Percentiles rank a stretch among this genome's conserved stretches.
Evolutionary conservation across 2,888 invertebrate species (phyloP).

Genomic region (Agrotis segetum): DNA sequence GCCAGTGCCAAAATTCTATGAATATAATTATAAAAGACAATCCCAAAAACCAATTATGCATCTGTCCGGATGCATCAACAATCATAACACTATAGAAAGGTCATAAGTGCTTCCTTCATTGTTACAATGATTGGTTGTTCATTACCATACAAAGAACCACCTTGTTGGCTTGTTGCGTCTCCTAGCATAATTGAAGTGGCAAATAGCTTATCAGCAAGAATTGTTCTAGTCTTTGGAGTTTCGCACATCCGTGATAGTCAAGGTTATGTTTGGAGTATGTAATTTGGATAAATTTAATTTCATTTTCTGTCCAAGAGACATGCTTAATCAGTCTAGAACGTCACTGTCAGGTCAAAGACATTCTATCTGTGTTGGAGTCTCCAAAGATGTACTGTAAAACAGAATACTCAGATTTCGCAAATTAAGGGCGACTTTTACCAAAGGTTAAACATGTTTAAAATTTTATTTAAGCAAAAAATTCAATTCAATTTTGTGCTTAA

Average conservation of each 20-base stretch:
- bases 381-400: too few relatives aligned
- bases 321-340: too few relatives aligned
- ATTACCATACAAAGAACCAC: constrained; percentile 77
- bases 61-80: constrained; percentile 32
- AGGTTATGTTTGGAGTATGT: constrained; percentile 49
- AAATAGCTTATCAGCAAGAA: constrained; percentile 68
- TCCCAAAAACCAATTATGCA: neutral
- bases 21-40: neutral
- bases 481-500: too few relatives aligned
- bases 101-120: constrained; percentile 65
- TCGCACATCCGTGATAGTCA: constrained; percentile 54
- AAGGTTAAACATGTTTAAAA: too few relatives aligned
- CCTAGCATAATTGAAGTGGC: constrained; percentile 76
- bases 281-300: neutral
- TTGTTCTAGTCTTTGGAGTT: constrained; percentile 47
- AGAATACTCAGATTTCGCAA: too few relatives aligned
- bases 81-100: constrained; percentile 56
- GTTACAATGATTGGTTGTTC: constrained; percentile 61
- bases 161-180: constrained; percentile 61
- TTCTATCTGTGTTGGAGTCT: too few relatives aligned
- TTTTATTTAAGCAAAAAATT: too few relatives aligned
- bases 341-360: too few relatives aligned
- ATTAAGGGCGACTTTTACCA: too few relatives aligned
- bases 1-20: too few relatives aligned
- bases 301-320: too few relatives aligned